phyloP scores from a whole-genome alignment of 2,888 invertebrate species.

The Panorpa germanica region DNA sequence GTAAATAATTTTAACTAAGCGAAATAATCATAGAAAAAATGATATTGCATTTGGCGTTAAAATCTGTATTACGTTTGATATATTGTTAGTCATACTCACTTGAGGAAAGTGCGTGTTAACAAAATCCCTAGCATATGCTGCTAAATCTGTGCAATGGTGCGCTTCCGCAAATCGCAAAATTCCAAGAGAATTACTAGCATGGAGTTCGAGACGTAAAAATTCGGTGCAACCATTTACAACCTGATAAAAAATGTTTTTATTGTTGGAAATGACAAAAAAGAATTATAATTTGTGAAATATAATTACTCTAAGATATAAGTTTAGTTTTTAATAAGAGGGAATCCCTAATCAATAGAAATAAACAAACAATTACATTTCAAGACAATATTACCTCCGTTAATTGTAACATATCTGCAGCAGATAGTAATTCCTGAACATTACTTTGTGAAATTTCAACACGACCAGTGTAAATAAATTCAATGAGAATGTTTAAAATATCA shows the following conservation, averaged over 20 bases:
- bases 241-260: too few species aligned
- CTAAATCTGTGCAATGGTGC: conserved; percentile 63
- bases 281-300: too few species aligned
- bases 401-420: conserved; percentile 84
- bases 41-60: accelerated
- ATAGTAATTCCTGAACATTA: conserved; percentile 75
- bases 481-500: conserved; percentile 51
- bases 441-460: conserved; percentile 28
- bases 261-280: too few species aligned
- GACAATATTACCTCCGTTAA: conserved; percentile 59
- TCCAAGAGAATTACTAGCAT: conserved; percentile 75
- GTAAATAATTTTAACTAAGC: background rate
- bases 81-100: conserved; percentile 26
- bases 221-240: conserved; percentile 68
- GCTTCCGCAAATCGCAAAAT: conserved; percentile 82
- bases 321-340: too few species aligned
- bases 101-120: conserved; percentile 73
- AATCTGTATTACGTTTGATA: conserved; percentile 1
- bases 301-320: too few species aligned
- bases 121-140: conserved; percentile 58
- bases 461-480: conserved; percentile 82
- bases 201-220: conserved; percentile 67
- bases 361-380: too few species aligned
- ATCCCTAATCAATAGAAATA: too few species aligned
- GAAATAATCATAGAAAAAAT: conserved; percentile 1